Percentiles rank a stretch among this genome's conserved stretches.
phyloP scores from a whole-genome alignment of 2,888 invertebrate species.

The Mythimna loreyi region DNA sequence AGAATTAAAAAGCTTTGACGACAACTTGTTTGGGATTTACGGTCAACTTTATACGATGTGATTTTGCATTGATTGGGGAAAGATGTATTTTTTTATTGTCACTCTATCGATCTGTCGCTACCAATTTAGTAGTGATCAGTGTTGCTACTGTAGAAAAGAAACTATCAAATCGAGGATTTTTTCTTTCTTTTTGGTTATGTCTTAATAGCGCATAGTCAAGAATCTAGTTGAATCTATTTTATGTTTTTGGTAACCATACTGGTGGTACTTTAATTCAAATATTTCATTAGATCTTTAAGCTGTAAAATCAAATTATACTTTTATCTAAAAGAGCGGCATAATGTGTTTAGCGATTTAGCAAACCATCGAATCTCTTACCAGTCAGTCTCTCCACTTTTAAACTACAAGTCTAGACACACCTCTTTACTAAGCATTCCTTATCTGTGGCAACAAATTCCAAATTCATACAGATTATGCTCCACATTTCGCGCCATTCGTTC shows the following conservation, averaged over 20 bases:
- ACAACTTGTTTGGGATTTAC: constrained; percentile 46
- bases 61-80: constrained; percentile 13
- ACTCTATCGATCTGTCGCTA: no score
- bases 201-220: not conserved
- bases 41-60: constrained; percentile 30
- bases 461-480: constrained; percentile 73
- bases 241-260: no score
- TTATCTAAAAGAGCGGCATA: not conserved
- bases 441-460: constrained; percentile 63
- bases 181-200: not conserved
- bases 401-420: constrained; percentile 34
- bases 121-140: no score
- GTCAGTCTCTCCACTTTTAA: constrained; percentile 1
- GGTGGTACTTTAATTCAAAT: no score
- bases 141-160: not conserved
- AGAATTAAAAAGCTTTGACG: constrained; percentile 63
- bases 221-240: not conserved
- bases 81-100: not conserved
- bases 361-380: not conserved
- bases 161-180: not conserved
- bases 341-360: not conserved
- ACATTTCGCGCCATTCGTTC: constrained; percentile 64
- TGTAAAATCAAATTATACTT: not conserved
- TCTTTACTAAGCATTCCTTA: constrained; percentile 42
- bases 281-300: not conserved